Percentiles rank a stretch among this genome's conserved stretches.
phyloP scores from a whole-genome alignment of 2,797 vertebrate species.

The Myotis planiceps region DNA sequence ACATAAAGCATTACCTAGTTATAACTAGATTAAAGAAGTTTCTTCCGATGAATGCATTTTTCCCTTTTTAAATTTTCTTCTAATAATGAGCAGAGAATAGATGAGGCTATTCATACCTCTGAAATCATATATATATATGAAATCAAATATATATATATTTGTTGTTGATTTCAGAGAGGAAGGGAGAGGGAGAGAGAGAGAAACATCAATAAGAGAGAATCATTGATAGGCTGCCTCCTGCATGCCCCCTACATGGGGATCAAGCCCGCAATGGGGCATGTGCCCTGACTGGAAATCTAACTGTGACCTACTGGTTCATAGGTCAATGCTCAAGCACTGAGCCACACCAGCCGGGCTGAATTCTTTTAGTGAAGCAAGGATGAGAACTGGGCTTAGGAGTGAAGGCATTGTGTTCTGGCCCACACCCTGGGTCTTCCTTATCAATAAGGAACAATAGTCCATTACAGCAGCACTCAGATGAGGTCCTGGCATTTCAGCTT shows the following conservation, averaged over 20 bases:
- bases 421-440: neutral
- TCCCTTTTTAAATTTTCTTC: conserved; percentile 48
- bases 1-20: conserved; percentile 61
- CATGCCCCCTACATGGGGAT: no score
- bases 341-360: no score
- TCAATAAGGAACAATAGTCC: no score
- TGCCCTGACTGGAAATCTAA: no score
- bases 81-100: conserved; percentile 34
- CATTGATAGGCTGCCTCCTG: no score
- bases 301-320: no score
- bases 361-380: neutral
- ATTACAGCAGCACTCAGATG: neutral
- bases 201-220: no score
- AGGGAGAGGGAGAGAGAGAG: no score
- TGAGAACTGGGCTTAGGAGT: neutral
- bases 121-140: neutral
- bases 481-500: fast-evolving
- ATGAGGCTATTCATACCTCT: neutral
- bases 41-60: conserved; percentile 45
- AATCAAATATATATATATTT: no score
- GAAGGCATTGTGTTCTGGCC: neutral
- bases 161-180: no score
- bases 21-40: conserved; percentile 63
- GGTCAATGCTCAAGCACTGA: no score
- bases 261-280: no score